These are phyloP conservation scores for Pempheris klunzingeri DNA, from an alignment of 2,797 vertebrate genomes.

Conservation along the genomic window DNA sequence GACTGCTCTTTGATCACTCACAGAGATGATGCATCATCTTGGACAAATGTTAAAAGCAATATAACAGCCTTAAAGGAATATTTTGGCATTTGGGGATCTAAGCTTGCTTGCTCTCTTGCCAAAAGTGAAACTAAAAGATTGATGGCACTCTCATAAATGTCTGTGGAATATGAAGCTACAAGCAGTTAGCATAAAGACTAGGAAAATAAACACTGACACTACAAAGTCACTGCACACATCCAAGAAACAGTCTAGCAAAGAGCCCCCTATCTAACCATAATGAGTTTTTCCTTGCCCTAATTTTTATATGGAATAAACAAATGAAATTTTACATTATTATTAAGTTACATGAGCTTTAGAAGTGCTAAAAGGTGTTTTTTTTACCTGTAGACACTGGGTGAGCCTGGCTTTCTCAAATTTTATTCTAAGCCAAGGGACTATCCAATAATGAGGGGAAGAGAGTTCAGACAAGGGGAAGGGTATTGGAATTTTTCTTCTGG, in stretches of 20 bases:
- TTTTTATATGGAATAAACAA: no score
- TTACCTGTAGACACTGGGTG: no score
- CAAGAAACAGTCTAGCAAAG: no score
- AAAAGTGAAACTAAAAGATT: neutral
- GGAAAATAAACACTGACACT: neutral
- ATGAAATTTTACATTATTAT: no score
- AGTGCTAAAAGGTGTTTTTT: neutral
- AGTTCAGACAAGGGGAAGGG: neutral
- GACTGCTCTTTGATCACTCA: slow-evolving; percentile 4
- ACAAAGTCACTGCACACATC: no score
- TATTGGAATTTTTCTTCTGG: neutral
- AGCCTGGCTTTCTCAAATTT: neutral
- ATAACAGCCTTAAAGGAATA: neutral
- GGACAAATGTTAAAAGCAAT: slow-evolving; percentile 1
- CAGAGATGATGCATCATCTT: neutral
- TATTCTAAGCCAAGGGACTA: neutral
- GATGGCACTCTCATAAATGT: neutral
- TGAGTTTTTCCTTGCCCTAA: no score
- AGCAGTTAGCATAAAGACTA: neutral
- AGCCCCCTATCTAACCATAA: no score
- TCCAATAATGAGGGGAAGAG: neutral
- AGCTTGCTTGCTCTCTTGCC: neutral
- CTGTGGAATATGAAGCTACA: neutral
- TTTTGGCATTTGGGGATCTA: slow-evolving; percentile 7
- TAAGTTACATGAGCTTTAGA: no score